phyloP scores from a whole-genome alignment of 1,140 invertebrate species.

The Laodelphax striatellus region DNA sequence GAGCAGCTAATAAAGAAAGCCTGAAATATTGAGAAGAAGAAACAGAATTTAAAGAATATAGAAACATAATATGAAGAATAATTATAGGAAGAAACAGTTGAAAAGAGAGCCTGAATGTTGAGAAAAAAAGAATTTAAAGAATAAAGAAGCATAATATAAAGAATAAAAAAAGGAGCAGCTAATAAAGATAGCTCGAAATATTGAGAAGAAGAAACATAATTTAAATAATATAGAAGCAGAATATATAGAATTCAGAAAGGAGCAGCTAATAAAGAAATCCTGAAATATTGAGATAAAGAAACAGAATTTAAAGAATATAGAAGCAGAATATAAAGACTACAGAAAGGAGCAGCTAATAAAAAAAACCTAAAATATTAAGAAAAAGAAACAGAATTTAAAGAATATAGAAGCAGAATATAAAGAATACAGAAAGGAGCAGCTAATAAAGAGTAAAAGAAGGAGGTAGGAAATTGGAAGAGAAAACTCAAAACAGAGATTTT shows the following conservation, averaged over 20 bases:
- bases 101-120: too few species aligned
- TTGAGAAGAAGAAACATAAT: conserved; percentile 32
- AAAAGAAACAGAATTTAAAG: neutral
- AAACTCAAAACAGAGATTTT: too few species aligned
- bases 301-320: neutral
- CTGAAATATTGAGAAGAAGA: conserved; percentile 36
- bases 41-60: neutral
- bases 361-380: too few species aligned
- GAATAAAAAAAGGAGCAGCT: too few species aligned
- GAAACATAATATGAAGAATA: neutral
- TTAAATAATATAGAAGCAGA: neutral
- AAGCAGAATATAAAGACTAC: neutral
- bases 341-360: too few species aligned
- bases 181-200: too few species aligned
- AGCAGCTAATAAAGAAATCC: too few species aligned
- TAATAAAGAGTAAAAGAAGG: too few species aligned
- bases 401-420: neutral
- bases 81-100: too few species aligned
- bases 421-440: too few species aligned
- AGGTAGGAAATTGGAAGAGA: too few species aligned
- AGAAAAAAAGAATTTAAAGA: conserved; percentile 22
- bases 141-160: neutral
- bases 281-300: conserved; percentile 35
- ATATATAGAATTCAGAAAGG: neutral
- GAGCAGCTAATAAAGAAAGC: too few species aligned